Evolutionary conservation across 2,888 invertebrate species (phyloP).

Genomic region (Adineta ricciae): DNA sequence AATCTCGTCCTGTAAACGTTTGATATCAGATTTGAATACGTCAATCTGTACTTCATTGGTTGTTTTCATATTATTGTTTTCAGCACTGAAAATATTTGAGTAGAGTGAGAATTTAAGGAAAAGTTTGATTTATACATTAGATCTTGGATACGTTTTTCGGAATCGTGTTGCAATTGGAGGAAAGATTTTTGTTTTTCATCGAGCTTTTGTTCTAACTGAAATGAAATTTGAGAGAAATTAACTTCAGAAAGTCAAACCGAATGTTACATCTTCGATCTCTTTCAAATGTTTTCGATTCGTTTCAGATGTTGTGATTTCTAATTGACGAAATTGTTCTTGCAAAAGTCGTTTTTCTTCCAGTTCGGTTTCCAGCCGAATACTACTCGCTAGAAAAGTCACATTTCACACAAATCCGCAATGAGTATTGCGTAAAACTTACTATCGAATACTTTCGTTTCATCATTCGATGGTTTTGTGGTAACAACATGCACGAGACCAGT

Average conservation of each 20-base stretch:
- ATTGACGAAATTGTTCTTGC: constrained; percentile 40
- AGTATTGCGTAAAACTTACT: no score
- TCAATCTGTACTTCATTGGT: neutral
- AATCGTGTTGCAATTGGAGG: neutral
- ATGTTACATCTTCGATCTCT: constrained; percentile 43
- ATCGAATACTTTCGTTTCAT: neutral
- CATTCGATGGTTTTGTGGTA: neutral
- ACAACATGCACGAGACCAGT: neutral
- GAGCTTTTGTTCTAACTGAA: constrained; percentile 47
- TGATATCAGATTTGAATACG: neutral
- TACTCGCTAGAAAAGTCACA: constrained; percentile 44
- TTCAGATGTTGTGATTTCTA: constrained; percentile 37
- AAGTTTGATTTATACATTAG: neutral
- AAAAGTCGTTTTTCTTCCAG: constrained; percentile 47
- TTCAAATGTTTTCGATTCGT: neutral
- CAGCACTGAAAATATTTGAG: neutral
- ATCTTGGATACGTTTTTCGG: constrained; percentile 9
- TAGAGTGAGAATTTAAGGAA: no score
- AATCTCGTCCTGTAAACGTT: neutral
- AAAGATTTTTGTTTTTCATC: constrained; percentile 37
- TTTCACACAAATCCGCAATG: no score
- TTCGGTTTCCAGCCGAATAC: constrained; percentile 45
- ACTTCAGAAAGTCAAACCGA: no score
- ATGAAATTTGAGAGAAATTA: constrained; percentile 46
- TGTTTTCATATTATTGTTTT: neutral